Evolutionary conservation across 2,113 vertebrate species (phyloP), one percentile per base, ranked within the genome.

Genomic region (Saimiri boliviensis): DNA sequence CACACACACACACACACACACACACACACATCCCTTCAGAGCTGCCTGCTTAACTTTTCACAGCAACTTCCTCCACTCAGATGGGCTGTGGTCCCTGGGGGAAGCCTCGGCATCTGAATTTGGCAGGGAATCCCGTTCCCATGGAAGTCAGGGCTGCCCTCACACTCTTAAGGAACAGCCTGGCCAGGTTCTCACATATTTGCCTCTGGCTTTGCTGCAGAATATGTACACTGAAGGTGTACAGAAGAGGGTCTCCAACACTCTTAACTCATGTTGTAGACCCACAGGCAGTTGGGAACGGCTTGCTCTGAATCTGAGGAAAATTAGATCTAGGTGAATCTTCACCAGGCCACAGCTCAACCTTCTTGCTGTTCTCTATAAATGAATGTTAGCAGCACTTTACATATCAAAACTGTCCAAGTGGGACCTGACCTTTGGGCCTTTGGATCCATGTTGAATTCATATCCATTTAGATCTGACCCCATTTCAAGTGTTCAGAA

Each of bases 81-180:
- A 98, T 98, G 93, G 98, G 98, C 99, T 98, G 89, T 96, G 93
- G 97, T 99, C 99, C 99, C 99, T 9, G 0, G 98, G 99, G 99
- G 99, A 81, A 93, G 91, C 98, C 98, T 95, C 98, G 98, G 99
- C 99, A 99, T 99, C 99, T 99, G 94, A 79, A 97, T 99, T 99
- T 99, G 99, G 99, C 99, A 98, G 94, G 96, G 92, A 97, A 97
- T 97, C 97, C 97, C 98, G 99, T 99, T 99, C 99, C 99, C 99
- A 99, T 99, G 99, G 99, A 99, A 99, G 81, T 98, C 98, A 99
- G 98, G 16, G 20, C 98, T 98, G 98, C 98, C 98, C 99, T 99
- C 98, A 98, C 97, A 98, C 98, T 42, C 37, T 97, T 35, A 30
- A 98, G 98, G 94, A 99, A 98, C 97, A 98, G 98, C 98, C 99